Evolutionary conservation across 2,113 vertebrate species (phyloP).

Genomic region (Syngnathoides biaculeatus): DNA sequence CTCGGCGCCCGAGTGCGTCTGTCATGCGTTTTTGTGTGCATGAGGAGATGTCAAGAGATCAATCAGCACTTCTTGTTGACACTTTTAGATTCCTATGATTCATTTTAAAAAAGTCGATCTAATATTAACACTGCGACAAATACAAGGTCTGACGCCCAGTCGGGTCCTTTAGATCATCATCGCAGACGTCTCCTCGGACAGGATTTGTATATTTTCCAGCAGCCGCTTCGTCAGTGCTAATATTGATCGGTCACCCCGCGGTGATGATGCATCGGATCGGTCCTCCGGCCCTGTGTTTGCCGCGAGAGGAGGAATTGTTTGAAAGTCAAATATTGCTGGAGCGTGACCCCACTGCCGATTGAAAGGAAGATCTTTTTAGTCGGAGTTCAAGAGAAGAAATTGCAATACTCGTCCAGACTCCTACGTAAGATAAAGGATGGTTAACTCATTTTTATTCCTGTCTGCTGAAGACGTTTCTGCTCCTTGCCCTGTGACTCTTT

Average conservation of each 20-base stretch:
- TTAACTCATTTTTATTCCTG: background rate
- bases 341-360: constrained; percentile 12
- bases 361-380: constrained; percentile 23
- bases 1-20: background rate
- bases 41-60: constrained; percentile 8
- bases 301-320: constrained; percentile 9
- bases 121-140: background rate
- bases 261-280: constrained; percentile 1
- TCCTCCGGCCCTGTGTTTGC: constrained; percentile 3
- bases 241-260: constrained; percentile 5
- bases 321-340: constrained; percentile 27
- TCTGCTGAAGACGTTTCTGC: constrained; percentile 4
- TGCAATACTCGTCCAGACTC: background rate
- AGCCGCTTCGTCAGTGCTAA: background rate
- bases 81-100: constrained; percentile 6
- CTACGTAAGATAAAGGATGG: constrained; percentile 4
- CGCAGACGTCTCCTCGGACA: background rate
- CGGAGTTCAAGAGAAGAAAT: constrained; percentile 1
- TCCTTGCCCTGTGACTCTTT: background rate
- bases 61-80: constrained; percentile 7
- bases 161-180: background rate
- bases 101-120: constrained; percentile 4
- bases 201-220: background rate
- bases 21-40: background rate
- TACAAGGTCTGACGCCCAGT: background rate